Evolutionary conservation across 2,797 vertebrate genomes (phyloP).

Genomic region (Cyclopterus lumpus): DNA sequence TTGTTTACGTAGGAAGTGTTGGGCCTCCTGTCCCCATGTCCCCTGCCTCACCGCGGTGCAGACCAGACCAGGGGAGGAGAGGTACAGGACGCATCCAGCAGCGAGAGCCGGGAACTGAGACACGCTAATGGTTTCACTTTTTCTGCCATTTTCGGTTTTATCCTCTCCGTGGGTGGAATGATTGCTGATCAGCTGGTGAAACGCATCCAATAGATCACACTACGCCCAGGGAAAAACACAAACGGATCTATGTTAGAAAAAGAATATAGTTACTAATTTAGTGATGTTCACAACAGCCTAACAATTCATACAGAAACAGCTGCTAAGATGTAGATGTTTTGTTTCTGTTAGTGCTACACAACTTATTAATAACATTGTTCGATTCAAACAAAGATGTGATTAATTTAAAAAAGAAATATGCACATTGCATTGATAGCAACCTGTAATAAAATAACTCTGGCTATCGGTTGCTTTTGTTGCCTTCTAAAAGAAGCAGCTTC

Average conservation of each 20-base stretch:
- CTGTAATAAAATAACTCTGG: not conserved
- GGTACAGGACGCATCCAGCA: conserved; percentile 74
- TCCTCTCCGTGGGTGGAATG: conserved; percentile 36
- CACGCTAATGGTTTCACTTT: conserved; percentile 25
- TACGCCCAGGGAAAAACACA: conserved; percentile 34
- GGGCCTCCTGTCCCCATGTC: conserved; percentile 71
- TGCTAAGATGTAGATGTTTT: not conserved
- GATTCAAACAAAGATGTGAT: not conserved
- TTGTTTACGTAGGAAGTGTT: conserved; percentile 68
- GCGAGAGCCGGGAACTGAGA: conserved; percentile 73
- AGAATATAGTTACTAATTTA: not conserved
- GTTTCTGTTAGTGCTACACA: not conserved
- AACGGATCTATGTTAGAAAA: not conserved
- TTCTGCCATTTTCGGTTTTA: not conserved
- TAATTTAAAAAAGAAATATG: not conserved
- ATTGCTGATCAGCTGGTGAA: conserved; percentile 76
- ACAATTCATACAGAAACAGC: not conserved
- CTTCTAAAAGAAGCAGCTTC: not conserved
- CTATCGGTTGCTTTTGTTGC: conserved; percentile 7
- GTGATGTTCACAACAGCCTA: not conserved
- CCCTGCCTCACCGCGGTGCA: conserved; percentile 62
- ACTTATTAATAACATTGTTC: not conserved
- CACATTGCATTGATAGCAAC: conserved; percentile 1
- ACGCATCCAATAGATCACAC: conserved; percentile 67
- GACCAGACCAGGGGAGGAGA: conserved; percentile 66